phyloP scores from a whole-genome alignment of 2,888 invertebrate genomes.

The Nomada ruficornis region DNA sequence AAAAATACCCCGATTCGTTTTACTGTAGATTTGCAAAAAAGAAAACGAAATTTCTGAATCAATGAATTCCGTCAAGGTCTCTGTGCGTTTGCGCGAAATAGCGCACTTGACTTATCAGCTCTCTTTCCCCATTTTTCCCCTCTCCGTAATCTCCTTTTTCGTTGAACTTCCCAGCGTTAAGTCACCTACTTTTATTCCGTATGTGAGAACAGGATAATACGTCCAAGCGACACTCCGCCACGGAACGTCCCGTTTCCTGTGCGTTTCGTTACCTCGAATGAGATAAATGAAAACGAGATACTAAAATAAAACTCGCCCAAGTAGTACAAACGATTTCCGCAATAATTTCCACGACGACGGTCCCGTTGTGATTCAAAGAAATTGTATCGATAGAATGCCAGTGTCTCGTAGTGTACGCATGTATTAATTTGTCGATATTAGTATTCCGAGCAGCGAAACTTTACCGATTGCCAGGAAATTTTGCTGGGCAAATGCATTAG shows the following conservation, averaged over 20 bases:
- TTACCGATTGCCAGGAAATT: conserved; percentile 14
- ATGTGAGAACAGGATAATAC: not conserved
- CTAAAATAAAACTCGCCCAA: not conserved
- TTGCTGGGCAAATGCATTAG: conserved; percentile 19
- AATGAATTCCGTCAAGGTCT: conserved; percentile 37
- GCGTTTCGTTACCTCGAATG: conserved; percentile 13
- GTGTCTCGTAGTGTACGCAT: no score
- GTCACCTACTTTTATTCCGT: not conserved
- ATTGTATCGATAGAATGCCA: no score
- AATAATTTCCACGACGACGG: not conserved
- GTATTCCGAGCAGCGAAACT: not conserved
- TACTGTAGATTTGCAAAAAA: not conserved
- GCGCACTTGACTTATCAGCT: not conserved
- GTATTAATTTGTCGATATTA: not conserved
- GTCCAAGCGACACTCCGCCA: not conserved
- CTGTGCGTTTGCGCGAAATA: conserved; percentile 60
- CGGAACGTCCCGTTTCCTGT: conserved; percentile 32
- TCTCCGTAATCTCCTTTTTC: not conserved
- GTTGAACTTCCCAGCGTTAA: not conserved
- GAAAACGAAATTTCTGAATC: conserved; percentile 48
- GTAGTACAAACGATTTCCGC: not conserved
- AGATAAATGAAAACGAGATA: conserved; percentile 19
- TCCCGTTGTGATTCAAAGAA: no score
- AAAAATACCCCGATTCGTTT: not conserved
- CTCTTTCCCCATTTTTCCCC: not conserved